Evolutionary conservation across 2,113 vertebrate species (phyloP).

Genomic region (Rostratula benghalensis): DNA sequence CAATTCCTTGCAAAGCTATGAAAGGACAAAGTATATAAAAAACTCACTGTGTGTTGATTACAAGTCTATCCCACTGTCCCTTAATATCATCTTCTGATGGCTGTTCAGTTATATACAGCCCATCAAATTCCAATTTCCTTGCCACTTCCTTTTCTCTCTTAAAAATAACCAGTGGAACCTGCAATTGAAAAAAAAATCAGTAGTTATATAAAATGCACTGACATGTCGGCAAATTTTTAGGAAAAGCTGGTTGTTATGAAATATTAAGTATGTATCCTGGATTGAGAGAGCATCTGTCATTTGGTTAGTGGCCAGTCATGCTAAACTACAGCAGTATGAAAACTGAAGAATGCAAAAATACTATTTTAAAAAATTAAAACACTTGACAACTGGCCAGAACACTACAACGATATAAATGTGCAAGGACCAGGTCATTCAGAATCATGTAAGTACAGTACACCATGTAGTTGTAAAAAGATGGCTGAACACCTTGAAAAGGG

Average conservation of each 20-base stretch:
- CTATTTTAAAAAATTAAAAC: background rate
- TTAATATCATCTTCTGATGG: slow-evolving; percentile 98
- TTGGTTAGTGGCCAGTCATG: background rate
- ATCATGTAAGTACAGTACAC: background rate
- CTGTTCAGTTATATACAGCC: slow-evolving; percentile 95
- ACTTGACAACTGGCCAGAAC: background rate
- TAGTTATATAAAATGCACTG: slow-evolving; percentile 13
- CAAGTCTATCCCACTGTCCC: slow-evolving; percentile 96
- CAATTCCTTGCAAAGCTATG: background rate
- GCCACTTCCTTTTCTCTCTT: slow-evolving; percentile 97
- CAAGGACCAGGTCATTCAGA: background rate
- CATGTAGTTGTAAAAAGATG: background rate
- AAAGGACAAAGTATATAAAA: background rate
- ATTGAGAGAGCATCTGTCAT: background rate
- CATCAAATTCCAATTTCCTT: slow-evolving; percentile 95
- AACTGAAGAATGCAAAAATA: background rate
- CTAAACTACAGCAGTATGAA: background rate
- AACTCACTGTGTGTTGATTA: slow-evolving; percentile 97
- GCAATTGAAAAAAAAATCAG: background rate
- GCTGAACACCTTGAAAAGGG: background rate
- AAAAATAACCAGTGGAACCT: slow-evolving; percentile 97
- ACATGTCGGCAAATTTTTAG: background rate
- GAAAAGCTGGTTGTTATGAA: background rate
- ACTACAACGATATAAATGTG: background rate
- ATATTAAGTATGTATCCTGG: background rate